phyloP scores from a whole-genome alignment of 1,140 invertebrate genomes.

The Panagrolaimus sp. region DNA sequence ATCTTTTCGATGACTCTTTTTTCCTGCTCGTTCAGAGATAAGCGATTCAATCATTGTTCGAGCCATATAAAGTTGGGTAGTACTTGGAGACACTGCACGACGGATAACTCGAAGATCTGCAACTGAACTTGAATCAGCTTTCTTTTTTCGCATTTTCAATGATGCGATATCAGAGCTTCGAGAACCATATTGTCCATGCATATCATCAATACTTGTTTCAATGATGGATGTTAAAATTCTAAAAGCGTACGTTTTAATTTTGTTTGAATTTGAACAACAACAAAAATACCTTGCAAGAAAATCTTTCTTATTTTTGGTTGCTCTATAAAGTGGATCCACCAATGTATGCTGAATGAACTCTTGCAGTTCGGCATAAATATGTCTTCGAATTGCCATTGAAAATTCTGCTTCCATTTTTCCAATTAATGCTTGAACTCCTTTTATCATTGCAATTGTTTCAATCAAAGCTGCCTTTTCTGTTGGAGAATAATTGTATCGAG shows the following conservation, averaged over 20 bases:
- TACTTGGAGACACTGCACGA: constrained; percentile 52
- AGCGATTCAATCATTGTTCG: constrained; percentile 95
- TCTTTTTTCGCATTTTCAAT: constrained; percentile 30
- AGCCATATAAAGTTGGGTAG: constrained; percentile 82
- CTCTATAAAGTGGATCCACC: constrained; percentile 85
- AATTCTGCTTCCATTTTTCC: constrained; percentile 94
- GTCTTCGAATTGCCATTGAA: constrained; percentile 84
- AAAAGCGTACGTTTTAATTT: constrained; percentile 19
- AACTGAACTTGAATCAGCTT: constrained; percentile 66
- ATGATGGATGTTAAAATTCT: constrained; percentile 48
- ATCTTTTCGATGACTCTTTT: constrained; percentile 86
- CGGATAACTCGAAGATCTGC: constrained; percentile 71
- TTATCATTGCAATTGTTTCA: constrained; percentile 87
- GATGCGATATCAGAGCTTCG: constrained; percentile 35
- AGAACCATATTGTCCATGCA: constrained; percentile 27
- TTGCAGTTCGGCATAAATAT: constrained; percentile 93
- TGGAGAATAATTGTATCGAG: constrained; percentile 91
- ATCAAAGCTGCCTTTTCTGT: constrained; percentile 97
- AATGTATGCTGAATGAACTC: constrained; percentile 88
- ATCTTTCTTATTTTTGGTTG: constrained; percentile 96
- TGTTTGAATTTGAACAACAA: constrained; percentile 5
- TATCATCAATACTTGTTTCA: constrained; percentile 43
- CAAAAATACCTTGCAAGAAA: constrained; percentile 70
- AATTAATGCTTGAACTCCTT: constrained; percentile 94
- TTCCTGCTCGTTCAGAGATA: constrained; percentile 82